Percentiles rank a stretch among this genome's conserved stretches.
Conservation (phyloP, 2,888 invertebrate genomes). For the Andrena praecox region DNA sequence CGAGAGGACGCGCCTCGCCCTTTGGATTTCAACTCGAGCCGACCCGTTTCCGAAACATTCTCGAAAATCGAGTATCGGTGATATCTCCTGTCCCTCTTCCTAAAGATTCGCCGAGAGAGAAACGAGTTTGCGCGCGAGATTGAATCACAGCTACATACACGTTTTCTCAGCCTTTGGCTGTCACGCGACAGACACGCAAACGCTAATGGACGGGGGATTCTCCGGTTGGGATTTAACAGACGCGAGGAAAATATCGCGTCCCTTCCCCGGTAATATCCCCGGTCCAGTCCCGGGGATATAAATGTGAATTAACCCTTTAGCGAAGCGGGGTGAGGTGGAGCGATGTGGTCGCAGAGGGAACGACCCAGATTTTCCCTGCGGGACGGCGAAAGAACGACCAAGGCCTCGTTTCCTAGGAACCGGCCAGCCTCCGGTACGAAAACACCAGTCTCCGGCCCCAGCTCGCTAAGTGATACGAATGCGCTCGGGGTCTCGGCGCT, state of each 20-base stretch:
- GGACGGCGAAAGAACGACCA: constrained; percentile 21
- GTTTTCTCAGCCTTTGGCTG: background rate
- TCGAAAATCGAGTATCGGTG: background rate
- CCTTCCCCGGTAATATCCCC: constrained; percentile 54
- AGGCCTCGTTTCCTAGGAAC: constrained; percentile 14
- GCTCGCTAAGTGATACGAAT: constrained; percentile 80
- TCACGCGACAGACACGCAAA: constrained; percentile 6
- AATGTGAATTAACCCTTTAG: constrained; percentile 71
- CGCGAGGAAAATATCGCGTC: constrained; percentile 52
- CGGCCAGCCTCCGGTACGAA: constrained; percentile 5
- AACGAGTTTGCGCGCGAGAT: constrained; percentile 14
- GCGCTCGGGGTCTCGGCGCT: constrained; percentile 73
- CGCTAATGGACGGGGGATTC: constrained; percentile 46
- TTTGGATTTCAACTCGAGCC: background rate
- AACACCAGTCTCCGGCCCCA: constrained; percentile 10
- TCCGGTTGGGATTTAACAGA: constrained; percentile 39
- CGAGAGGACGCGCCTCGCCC: constrained; percentile 12
- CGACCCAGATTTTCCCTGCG: constrained; percentile 20
- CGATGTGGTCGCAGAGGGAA: background rate
- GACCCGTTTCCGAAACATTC: background rate
- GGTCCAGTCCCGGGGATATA: constrained; percentile 44
- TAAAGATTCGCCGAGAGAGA: background rate
- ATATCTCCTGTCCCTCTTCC: background rate
- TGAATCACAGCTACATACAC: constrained; percentile 1
- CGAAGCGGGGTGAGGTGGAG: constrained; percentile 22